Conservation (phyloP, 2,113 vertebrate species). For the Malurus alboscapulatus region DNA sequence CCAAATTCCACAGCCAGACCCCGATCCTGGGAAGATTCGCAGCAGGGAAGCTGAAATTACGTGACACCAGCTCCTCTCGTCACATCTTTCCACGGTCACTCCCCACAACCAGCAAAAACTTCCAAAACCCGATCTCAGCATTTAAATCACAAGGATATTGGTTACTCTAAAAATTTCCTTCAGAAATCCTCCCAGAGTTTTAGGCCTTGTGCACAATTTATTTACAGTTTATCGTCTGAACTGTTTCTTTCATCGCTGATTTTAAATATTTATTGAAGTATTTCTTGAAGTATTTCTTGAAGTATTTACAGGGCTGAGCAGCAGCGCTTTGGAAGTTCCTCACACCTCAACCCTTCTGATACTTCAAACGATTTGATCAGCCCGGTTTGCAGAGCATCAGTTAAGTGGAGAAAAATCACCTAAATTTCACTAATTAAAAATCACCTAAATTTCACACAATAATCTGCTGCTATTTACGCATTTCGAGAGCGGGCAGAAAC, state of each 20-base stretch:
- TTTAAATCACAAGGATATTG: background rate
- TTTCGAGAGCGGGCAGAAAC: background rate
- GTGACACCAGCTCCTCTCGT: background rate
- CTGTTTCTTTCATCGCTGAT: background rate
- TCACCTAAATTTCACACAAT: background rate
- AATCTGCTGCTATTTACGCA: background rate
- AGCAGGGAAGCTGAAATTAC: background rate
- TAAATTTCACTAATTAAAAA: no score
- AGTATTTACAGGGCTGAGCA: background rate
- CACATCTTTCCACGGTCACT: background rate
- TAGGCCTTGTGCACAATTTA: background rate
- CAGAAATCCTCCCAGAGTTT: background rate
- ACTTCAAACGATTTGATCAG: background rate
- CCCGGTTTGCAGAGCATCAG: background rate
- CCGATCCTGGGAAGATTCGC: background rate
- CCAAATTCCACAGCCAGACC: background rate
- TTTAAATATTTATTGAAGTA: background rate
- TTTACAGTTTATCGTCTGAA: background rate
- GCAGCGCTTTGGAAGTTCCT: background rate
- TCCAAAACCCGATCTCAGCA: background rate
- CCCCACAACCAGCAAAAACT: background rate
- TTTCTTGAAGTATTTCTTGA: no score
- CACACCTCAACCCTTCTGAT: background rate
- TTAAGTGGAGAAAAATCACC: background rate
- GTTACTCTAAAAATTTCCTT: background rate